These are phyloP conservation scores for Lacerta bilineata DNA, from an alignment of 2,797 vertebrate species.

Conservation along the genomic window DNA sequence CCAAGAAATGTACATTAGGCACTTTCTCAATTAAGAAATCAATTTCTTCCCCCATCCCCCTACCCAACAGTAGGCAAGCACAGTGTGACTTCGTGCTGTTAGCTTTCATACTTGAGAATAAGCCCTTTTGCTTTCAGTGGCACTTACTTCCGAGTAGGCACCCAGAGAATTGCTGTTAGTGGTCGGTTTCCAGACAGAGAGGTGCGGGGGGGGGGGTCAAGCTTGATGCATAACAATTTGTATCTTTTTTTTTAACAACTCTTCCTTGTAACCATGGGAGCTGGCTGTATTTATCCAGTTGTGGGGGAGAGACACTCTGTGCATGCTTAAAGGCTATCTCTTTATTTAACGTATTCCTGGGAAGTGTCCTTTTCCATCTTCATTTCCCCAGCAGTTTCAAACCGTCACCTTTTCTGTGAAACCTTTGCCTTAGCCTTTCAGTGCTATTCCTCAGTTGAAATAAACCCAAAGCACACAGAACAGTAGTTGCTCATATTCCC, in stretches of 20 bases:
- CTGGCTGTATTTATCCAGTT: background rate
- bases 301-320: background rate
- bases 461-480: background rate
- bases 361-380: background rate
- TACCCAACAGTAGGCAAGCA: too few relatives aligned
- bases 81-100: background rate
- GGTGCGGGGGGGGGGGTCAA: background rate
- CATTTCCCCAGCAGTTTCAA: background rate
- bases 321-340: conserved; percentile 2
- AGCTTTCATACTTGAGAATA: background rate
- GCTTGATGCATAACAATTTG: background rate
- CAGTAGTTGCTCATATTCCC: background rate
- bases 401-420: background rate
- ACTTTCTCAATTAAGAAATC: too few relatives aligned
- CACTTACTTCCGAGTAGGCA: background rate
- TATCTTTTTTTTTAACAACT: background rate
- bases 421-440: background rate
- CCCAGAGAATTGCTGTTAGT: background rate
- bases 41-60: too few relatives aligned
- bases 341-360: background rate
- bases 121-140: background rate
- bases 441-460: too few relatives aligned
- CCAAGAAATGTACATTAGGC: too few relatives aligned
- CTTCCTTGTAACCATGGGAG: background rate
- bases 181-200: background rate